These are phyloP conservation scores for Thomomys bottae DNA, from an alignment of 2,113 vertebrate species.

Conservation along the genomic window DNA sequence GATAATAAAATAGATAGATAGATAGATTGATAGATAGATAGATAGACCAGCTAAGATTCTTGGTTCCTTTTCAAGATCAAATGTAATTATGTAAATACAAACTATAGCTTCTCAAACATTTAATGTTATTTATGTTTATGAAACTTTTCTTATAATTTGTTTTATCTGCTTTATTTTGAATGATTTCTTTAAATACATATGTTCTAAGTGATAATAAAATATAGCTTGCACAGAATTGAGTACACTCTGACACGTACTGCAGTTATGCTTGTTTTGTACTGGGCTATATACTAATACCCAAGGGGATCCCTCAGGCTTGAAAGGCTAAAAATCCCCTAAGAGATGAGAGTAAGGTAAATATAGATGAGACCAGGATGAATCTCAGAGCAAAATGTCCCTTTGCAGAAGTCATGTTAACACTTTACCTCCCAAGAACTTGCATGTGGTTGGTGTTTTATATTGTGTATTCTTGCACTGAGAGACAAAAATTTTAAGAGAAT, in stretches of 20 bases:
- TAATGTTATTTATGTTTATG: neutral
- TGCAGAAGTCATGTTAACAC: no score
- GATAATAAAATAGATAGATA: no score
- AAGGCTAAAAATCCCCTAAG: neutral
- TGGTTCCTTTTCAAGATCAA: neutral
- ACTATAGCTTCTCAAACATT: neutral
- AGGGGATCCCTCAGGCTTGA: neutral
- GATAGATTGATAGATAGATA: no score
- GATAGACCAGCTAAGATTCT: neutral
- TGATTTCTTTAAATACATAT: neutral
- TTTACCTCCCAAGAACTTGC: no score
- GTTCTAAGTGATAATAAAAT: no score
- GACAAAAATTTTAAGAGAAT: no score
- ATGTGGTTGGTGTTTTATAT: no score
- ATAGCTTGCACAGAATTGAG: no score
- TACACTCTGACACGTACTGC: neutral
- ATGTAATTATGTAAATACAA: neutral
- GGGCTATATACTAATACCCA: neutral
- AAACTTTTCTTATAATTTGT: neutral
- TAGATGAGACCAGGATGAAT: no score
- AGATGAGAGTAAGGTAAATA: no score
- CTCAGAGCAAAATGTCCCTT: no score
- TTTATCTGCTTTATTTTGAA: constrained; percentile 5
- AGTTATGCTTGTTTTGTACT: neutral
- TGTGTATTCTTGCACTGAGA: no score